phyloP scores from a whole-genome alignment of 2,113 vertebrate species.

The Scophthalmus maximus region DNA sequence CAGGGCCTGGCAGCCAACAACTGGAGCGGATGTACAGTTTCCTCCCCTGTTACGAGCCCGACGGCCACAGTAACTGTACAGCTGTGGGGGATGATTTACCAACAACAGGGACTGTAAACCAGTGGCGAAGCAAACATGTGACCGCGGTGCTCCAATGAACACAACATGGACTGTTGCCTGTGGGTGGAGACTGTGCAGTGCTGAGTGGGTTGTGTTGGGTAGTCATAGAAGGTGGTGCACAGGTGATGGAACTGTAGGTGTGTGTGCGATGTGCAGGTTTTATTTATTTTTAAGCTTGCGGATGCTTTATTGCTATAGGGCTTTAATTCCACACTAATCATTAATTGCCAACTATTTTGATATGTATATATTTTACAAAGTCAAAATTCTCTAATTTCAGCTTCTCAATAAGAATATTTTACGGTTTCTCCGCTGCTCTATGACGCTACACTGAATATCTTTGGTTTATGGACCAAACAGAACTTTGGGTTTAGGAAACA shows the following conservation, averaged over 20 bases:
- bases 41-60: conserved; percentile 3
- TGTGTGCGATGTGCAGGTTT: not conserved
- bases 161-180: not conserved
- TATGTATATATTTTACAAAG: too few relatives aligned
- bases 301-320: not conserved
- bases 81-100: conserved; percentile 16
- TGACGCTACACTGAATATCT: too few relatives aligned
- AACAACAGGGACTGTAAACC: conserved; percentile 11
- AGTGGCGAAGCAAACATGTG: not conserved
- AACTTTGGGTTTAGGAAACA: too few relatives aligned
- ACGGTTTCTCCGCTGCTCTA: too few relatives aligned
- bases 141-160: not conserved
- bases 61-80: not conserved
- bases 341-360: too few relatives aligned
- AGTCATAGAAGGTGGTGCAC: not conserved
- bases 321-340: too few relatives aligned
- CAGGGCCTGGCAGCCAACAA: conserved; percentile 23
- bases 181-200: conserved; percentile 1
- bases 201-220: not conserved
- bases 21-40: conserved; percentile 30
- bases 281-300: not conserved
- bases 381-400: too few relatives aligned
- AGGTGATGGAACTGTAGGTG: not conserved
- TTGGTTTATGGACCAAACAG: too few relatives aligned
- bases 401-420: too few relatives aligned